Conservation (phyloP, 2,797 vertebrate species). For the Ispidina picta region DNA sequence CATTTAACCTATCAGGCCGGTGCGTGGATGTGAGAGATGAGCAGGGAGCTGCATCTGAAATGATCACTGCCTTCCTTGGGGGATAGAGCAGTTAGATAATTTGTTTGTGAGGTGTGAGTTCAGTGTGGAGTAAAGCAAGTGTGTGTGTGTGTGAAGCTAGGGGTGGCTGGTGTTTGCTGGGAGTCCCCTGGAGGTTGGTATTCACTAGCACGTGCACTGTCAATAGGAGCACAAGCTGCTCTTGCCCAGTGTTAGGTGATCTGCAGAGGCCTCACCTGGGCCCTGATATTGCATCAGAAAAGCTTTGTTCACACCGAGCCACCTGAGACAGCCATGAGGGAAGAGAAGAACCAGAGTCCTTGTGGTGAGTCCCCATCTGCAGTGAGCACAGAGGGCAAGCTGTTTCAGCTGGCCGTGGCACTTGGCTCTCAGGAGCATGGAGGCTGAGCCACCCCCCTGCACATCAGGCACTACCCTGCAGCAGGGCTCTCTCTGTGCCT, state of each 20-base stretch:
- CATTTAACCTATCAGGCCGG: conserved; percentile 77
- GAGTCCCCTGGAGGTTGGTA: conserved; percentile 35
- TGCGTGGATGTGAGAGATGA: conserved; percentile 74
- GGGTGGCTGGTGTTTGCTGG: conserved; percentile 10
- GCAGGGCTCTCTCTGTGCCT: accelerated
- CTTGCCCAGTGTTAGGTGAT: conserved; percentile 24
- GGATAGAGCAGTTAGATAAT: conserved; percentile 79
- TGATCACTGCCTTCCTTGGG: conserved; percentile 73
- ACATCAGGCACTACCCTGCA: accelerated
- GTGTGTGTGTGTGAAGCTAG: background rate
- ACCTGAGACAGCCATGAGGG: background rate
- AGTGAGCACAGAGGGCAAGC: background rate
- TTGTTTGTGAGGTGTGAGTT: conserved; percentile 78
- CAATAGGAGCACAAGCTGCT: conserved; percentile 3
- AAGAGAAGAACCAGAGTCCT: background rate
- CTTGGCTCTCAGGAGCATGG: background rate
- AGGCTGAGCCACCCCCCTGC: background rate
- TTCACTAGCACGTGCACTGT: conserved; percentile 14
- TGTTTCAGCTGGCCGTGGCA: accelerated
- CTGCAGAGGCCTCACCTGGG: conserved; percentile 59
- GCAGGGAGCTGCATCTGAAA: conserved; percentile 74
- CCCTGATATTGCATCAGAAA: conserved; percentile 56
- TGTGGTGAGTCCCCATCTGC: background rate
- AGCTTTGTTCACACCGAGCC: conserved; percentile 38
- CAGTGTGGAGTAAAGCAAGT: conserved; percentile 33